Conservation (phyloP, 2,888 invertebrate species). For the Anaspis maculata region DNA sequence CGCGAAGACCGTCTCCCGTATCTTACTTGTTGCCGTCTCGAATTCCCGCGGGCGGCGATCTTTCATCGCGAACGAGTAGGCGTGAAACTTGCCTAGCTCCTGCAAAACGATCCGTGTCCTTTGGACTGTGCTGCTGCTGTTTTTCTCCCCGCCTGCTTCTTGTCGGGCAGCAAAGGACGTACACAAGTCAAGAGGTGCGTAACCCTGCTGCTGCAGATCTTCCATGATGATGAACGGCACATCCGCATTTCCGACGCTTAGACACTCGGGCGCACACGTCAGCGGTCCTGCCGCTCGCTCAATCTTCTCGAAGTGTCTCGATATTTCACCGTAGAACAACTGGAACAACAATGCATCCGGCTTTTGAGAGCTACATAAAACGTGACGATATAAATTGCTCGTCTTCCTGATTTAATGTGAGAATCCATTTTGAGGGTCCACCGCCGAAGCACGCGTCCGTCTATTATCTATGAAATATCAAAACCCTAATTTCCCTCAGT, state of each 20-base stretch:
- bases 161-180: too few species aligned
- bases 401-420: too few species aligned
- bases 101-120: slow-evolving; percentile 4
- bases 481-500: too few species aligned
- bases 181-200: not conserved
- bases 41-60: slow-evolving; percentile 14
- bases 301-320: slow-evolving; percentile 2
- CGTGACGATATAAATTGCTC: too few species aligned
- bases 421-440: too few species aligned
- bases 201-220: slow-evolving; percentile 3
- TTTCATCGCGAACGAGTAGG: slow-evolving; percentile 19
- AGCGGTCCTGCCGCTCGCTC: too few species aligned
- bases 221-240: slow-evolving; percentile 8
- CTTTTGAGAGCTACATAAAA: too few species aligned
- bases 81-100: slow-evolving; percentile 18
- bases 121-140: not conserved
- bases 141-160: too few species aligned
- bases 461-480: too few species aligned
- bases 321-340: slow-evolving; percentile 4
- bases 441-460: too few species aligned
- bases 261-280: slow-evolving; percentile 8
- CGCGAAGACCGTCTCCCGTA: slow-evolving; percentile 16
- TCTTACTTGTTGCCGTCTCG: slow-evolving; percentile 12
- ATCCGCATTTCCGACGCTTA: slow-evolving; percentile 1
- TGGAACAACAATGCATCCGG: too few species aligned